These are phyloP conservation scores for Acromyrmex heyeri DNA, from an alignment of 1,140 invertebrate genomes.

Conservation along the genomic window DNA sequence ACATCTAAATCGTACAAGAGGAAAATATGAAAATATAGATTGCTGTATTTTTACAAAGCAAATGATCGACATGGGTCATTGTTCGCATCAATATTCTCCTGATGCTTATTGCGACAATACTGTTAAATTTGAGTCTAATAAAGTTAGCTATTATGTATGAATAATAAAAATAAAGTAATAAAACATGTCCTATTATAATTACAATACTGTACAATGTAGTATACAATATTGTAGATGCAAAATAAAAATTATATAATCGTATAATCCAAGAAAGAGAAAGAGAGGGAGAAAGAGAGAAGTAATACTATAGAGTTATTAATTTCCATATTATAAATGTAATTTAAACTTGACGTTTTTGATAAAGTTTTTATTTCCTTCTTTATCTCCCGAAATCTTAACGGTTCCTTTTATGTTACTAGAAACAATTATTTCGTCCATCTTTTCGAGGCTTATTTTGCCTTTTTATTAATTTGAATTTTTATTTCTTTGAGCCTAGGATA, in stretches of 20 bases:
- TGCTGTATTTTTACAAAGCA: constrained; percentile 16
- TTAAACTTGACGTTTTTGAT: background rate
- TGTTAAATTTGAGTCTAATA: background rate
- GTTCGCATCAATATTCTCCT: background rate
- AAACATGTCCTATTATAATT: background rate
- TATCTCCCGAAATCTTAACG: background rate
- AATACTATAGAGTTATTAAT: background rate
- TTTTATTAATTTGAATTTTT: no score
- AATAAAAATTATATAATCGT: background rate
- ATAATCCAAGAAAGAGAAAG: background rate
- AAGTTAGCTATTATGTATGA: background rate
- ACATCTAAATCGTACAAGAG: background rate
- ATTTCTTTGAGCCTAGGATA: no score
- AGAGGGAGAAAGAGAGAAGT: background rate
- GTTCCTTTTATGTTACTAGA: background rate
- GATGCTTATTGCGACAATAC: background rate
- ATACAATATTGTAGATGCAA: background rate
- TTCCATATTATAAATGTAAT: background rate
- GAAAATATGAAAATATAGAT: constrained; percentile 12
- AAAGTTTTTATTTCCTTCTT: background rate
- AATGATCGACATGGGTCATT: background rate
- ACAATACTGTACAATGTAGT: no score
- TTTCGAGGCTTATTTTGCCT: no score
- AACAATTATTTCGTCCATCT: no score
- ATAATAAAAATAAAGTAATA: background rate